A percentile compares a stretch with the other conserved stretches of the same genome.
Conservation (phyloP, 1,140 invertebrate species). For the Platyura marginata region DNA sequence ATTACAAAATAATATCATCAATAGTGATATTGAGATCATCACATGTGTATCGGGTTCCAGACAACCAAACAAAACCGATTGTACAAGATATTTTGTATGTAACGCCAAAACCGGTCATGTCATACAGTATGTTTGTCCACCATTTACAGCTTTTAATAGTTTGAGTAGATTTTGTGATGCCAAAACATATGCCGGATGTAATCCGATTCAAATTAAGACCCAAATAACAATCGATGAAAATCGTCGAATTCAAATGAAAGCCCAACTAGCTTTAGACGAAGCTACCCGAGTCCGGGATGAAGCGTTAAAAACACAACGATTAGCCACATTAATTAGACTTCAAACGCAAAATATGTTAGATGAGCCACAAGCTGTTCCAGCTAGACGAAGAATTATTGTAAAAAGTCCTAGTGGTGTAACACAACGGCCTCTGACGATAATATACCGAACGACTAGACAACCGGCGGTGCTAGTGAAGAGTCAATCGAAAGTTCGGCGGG, state of each 20-base stretch:
- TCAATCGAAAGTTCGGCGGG: constrained; percentile 15
- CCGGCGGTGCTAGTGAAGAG: neutral
- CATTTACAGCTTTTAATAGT: constrained; percentile 28
- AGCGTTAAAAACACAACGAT: constrained; percentile 12
- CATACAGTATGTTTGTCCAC: constrained; percentile 26
- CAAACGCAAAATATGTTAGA: neutral
- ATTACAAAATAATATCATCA: neutral
- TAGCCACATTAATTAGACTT: neutral
- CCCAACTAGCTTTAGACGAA: constrained; percentile 14
- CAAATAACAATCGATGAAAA: constrained; percentile 15
- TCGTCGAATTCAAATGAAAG: constrained; percentile 14
- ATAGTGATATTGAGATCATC: constrained; percentile 21
- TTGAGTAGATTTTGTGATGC: constrained; percentile 26
- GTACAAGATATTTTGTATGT: constrained; percentile 30
- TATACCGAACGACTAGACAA: neutral
- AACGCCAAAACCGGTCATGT: constrained; percentile 25
- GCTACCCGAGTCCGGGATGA: constrained; percentile 16
- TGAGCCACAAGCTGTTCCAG: neutral
- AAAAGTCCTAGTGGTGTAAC: neutral
- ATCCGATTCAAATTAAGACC: constrained; percentile 3
- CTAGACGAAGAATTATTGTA: neutral
- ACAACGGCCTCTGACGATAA: neutral
- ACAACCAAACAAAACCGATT: constrained; percentile 28
- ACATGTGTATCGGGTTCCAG: constrained; percentile 26
- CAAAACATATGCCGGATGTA: constrained; percentile 18